A percentile compares a stretch with the other conserved stretches of the same genome.
These are phyloP conservation scores for Ceratothoa steindachneri DNA, from an alignment of 2,888 invertebrate genomes.

Conservation along the genomic window DNA sequence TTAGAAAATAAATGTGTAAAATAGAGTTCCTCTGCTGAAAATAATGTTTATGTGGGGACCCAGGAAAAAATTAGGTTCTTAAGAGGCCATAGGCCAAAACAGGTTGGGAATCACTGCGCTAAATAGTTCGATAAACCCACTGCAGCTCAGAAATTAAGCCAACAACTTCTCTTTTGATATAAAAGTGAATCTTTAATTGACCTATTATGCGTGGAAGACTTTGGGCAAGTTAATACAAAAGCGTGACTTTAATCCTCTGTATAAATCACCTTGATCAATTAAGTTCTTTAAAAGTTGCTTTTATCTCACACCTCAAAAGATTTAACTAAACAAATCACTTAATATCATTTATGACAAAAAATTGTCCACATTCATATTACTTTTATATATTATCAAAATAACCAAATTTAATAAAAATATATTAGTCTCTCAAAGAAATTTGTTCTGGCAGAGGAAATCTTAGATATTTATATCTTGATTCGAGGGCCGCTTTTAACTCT, in stretches of 20 bases:
- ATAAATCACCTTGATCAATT: no score
- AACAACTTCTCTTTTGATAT: no score
- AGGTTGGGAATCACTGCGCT: not conserved
- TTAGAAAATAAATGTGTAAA: no score
- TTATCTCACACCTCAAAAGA: no score
- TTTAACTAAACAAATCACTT: no score
- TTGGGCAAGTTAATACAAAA: not conserved
- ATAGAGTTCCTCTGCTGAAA: no score
- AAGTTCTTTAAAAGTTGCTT: no score
- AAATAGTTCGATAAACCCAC: not conserved
- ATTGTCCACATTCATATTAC: not conserved
- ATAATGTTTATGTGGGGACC: no score
- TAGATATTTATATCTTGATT: conserved; percentile 60
- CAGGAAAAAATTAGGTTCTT: not conserved
- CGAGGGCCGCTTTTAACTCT: conserved; percentile 61
- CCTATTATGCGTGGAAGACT: no score
- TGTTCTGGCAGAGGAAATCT: conserved; percentile 53
- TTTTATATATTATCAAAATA: no score
- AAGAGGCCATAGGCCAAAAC: not conserved
- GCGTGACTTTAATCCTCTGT: not conserved
- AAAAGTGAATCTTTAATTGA: no score
- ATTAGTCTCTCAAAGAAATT: not conserved
- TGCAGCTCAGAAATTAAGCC: not conserved
- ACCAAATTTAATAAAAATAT: not conserved
- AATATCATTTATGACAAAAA: not conserved